Evolutionary conservation across 2,888 invertebrate species (phyloP).

Genomic region (Fragum fragum): DNA sequence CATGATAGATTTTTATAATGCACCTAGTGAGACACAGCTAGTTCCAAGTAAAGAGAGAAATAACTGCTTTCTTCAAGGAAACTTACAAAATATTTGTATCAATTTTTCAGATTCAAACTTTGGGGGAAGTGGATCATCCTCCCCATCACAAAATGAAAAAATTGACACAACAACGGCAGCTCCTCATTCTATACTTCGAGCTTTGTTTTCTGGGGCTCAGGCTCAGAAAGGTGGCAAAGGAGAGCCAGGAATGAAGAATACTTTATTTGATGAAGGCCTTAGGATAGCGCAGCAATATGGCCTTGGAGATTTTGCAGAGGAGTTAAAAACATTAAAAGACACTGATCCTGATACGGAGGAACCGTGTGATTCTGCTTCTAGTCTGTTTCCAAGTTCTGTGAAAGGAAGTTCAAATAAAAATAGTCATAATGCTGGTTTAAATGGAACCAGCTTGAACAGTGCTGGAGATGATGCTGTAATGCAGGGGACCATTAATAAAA

Average conservation of each 20-base stretch:
- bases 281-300: constrained; percentile 87
- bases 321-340: constrained; percentile 78
- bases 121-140: constrained; percentile 67
- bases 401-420: not conserved
- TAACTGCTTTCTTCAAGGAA: too few relatives aligned
- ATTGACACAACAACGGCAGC: constrained; percentile 14
- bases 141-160: constrained; percentile 53
- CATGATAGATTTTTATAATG: too few relatives aligned
- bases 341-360: constrained; percentile 41
- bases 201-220: constrained; percentile 40
- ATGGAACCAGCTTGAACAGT: not conserved
- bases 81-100: too few relatives aligned
- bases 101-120: constrained; percentile 66
- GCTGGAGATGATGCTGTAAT: not conserved
- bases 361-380: not conserved
- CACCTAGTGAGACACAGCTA: too few relatives aligned
- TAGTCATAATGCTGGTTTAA: not conserved
- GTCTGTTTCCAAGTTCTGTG: not conserved
- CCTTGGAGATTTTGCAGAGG: constrained; percentile 84
- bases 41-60: too few relatives aligned
- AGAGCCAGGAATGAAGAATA: constrained; percentile 51
- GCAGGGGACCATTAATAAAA: not conserved
- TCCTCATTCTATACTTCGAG: constrained; percentile 41
- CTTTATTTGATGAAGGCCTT: constrained; percentile 87
- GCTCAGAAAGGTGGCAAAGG: constrained; percentile 4